These are phyloP conservation scores for Dromiciops gliroides DNA, from an alignment of 2,113 vertebrate genomes.

Conservation along the genomic window DNA sequence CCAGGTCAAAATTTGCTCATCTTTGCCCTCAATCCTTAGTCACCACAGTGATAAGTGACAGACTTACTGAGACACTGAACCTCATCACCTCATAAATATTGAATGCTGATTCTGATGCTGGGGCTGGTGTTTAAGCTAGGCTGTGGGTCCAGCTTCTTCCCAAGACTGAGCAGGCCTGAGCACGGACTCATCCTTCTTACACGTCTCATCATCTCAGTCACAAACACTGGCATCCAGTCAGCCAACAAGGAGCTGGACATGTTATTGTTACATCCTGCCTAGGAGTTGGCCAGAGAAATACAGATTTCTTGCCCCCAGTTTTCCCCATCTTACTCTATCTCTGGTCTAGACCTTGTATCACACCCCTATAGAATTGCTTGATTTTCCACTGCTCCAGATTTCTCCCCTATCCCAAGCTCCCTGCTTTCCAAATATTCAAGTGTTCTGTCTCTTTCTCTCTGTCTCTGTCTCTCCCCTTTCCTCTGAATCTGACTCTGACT, in stretches of 20 bases:
- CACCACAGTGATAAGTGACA: background rate
- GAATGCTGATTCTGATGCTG: background rate
- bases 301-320: background rate
- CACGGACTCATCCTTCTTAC: background rate
- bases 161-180: background rate
- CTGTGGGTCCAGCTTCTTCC: too few relatives aligned
- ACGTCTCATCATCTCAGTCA: background rate
- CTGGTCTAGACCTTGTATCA: too few relatives aligned
- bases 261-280: background rate
- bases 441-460: too few relatives aligned
- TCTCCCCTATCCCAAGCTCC: too few relatives aligned
- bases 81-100: background rate
- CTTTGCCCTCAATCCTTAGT: background rate
- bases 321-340: background rate
- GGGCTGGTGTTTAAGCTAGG: background rate
- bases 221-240: background rate
- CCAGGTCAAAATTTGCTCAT: background rate
- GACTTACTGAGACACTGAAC: background rate
- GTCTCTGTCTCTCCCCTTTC: too few relatives aligned
- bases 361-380: too few relatives aligned
- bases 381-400: too few relatives aligned
- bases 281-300: background rate
- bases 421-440: too few relatives aligned
- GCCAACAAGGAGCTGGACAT: background rate
- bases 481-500: too few relatives aligned